These are phyloP conservation scores for Sympetrum striolatum DNA, from an alignment of 2,888 invertebrate genomes.

Conservation along the genomic window DNA sequence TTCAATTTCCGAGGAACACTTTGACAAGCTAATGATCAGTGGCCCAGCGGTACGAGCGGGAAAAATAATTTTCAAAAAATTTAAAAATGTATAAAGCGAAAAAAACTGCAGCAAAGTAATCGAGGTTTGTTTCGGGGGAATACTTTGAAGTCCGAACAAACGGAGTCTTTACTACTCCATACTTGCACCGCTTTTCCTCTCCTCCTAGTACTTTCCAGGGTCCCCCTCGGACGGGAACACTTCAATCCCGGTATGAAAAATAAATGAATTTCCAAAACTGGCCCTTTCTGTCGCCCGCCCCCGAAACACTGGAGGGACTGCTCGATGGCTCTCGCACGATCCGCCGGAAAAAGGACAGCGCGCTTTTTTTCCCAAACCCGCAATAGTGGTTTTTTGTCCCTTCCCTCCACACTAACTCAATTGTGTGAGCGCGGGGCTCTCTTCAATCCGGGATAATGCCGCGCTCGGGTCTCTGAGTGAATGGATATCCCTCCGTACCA, in stretches of 20 bases:
- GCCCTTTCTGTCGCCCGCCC: conserved; percentile 19
- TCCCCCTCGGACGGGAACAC: conserved; percentile 1
- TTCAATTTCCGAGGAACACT: too few species aligned
- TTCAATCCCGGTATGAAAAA: conserved; percentile 38
- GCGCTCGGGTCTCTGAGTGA: neutral
- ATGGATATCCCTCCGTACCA: neutral
- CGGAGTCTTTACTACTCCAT: neutral
- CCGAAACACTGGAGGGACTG: neutral
- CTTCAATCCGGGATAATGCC: conserved; percentile 37
- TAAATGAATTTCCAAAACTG: conserved; percentile 44
- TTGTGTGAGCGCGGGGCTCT: conserved; percentile 24
- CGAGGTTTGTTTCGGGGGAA: too few species aligned
- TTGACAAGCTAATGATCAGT: too few species aligned
- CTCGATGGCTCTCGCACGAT: neutral
- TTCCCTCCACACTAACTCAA: conserved; percentile 3
- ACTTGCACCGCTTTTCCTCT: neutral
- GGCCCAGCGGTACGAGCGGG: too few species aligned
- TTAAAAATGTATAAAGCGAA: too few species aligned
- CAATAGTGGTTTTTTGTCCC: conserved; percentile 28
- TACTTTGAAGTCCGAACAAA: too few species aligned
- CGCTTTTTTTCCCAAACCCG: conserved; percentile 20
- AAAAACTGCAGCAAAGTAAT: too few species aligned
- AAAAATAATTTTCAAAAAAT: too few species aligned
- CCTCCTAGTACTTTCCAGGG: neutral
- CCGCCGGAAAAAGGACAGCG: neutral